These are phyloP conservation scores for Mormyrus lacerda DNA, from an alignment of 2,113 vertebrate species.

Conservation along the genomic window DNA sequence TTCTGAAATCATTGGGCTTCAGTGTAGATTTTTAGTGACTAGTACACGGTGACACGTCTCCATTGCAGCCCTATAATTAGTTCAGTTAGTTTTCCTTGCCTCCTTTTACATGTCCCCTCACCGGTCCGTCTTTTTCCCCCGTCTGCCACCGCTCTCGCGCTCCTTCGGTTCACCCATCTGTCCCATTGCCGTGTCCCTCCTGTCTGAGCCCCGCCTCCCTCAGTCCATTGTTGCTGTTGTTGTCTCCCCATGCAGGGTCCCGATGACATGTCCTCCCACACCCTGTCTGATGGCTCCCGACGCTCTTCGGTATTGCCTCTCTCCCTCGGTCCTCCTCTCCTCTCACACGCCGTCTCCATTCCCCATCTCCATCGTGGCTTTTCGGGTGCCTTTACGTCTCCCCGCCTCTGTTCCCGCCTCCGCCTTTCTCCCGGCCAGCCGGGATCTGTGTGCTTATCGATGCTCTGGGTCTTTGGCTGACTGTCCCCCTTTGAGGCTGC, in stretches of 20 bases:
- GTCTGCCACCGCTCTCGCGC: background rate
- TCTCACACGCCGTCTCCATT: background rate
- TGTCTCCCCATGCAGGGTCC: constrained; percentile 73
- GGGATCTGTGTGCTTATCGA: background rate
- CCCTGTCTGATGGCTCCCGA: constrained; percentile 67
- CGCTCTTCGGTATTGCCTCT: constrained; percentile 68
- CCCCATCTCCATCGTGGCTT: background rate
- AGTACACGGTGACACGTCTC: background rate
- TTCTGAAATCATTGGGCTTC: background rate
- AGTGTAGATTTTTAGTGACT: background rate
- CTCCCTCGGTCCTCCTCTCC: constrained; percentile 31
- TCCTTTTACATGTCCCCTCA: constrained; percentile 19
- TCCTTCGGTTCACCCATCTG: background rate
- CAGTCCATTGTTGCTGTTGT: constrained; percentile 69
- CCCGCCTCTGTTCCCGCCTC: background rate
- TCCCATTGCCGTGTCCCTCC: background rate
- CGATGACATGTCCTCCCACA: constrained; percentile 64
- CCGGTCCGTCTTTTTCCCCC: background rate
- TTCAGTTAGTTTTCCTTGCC: constrained; percentile 14
- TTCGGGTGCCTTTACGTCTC: background rate
- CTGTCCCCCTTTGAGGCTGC: background rate
- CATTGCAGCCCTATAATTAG: background rate
- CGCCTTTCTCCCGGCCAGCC: background rate
- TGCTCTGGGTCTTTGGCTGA: background rate
- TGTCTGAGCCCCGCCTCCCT: constrained; percentile 36